Conservation (phyloP, 1,140 invertebrate genomes). For the Drosophila miranda region DNA sequence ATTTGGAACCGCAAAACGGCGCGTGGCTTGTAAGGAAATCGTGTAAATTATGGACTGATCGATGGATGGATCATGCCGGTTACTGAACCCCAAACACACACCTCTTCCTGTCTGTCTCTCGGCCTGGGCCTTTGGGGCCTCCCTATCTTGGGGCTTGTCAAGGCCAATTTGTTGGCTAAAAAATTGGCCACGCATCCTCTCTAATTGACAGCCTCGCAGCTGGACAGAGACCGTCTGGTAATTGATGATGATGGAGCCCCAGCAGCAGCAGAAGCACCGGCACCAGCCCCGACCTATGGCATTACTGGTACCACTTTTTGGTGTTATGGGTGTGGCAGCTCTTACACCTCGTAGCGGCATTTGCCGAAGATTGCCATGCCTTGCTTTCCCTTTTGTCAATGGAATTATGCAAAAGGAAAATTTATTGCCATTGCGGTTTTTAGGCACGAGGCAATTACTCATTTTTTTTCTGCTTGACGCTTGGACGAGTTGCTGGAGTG, state of each 20-base stretch:
- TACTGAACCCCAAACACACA: conserved; percentile 38
- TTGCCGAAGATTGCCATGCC: conserved; percentile 13
- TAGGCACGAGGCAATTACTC: conserved; percentile 45
- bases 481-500: not conserved
- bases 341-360: conserved; percentile 17
- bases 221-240: conserved; percentile 12
- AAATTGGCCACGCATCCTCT: conserved; percentile 50
- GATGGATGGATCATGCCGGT: conserved; percentile 50
- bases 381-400: conserved; percentile 68
- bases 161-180: conserved; percentile 42
- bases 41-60: conserved; percentile 55
- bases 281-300: not conserved
- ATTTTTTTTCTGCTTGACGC: conserved; percentile 11
- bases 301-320: conserved; percentile 13
- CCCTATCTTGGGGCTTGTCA: conserved; percentile 22
- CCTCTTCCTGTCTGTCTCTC: not conserved
- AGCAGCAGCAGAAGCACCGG: not conserved
- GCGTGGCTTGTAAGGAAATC: conserved; percentile 73
- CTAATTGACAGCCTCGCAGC: conserved; percentile 36
- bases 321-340: conserved; percentile 25
- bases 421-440: conserved; percentile 13
- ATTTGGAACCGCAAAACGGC: conserved; percentile 31
- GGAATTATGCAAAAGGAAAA: conserved; percentile 43
- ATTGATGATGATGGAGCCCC: conserved; percentile 32
- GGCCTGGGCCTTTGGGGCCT: not conserved